Evolutionary conservation across 2,113 vertebrate genomes (phyloP).

Genomic region (Orthonyx spaldingii): DNA sequence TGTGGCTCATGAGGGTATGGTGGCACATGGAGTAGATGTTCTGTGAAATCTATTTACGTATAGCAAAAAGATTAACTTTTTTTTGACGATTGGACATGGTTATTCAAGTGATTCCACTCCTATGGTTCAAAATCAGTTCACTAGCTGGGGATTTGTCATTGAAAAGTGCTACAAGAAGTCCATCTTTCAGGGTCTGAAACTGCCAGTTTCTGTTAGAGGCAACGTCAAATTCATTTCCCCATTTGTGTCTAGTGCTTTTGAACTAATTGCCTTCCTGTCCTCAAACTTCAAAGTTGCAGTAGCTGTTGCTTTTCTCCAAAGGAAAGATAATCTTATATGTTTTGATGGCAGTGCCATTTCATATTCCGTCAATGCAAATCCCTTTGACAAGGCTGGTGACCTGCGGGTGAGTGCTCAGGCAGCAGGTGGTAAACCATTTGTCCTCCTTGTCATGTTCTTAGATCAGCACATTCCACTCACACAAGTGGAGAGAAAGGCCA

Average conservation of each 20-base stretch:
- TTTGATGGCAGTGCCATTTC: slow-evolving; percentile 40
- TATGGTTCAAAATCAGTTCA: neutral
- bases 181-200: neutral
- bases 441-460: neutral
- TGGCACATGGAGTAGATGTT: neutral
- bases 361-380: neutral
- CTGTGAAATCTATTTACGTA: neutral
- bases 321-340: neutral
- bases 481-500: neutral
- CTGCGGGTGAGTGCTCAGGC: neutral
- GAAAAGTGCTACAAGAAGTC: neutral
- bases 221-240: neutral
- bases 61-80: neutral
- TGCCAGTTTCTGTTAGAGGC: neutral
- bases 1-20: neutral
- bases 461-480: neutral
- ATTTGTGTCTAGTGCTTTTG: neutral
- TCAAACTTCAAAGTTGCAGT: neutral
- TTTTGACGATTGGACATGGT: neutral
- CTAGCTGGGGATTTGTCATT: neutral
- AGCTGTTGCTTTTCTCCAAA: slow-evolving; percentile 18
- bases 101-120: neutral
- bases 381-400: slow-evolving; percentile 22
- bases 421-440: slow-evolving; percentile 28
- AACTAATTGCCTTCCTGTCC: slow-evolving; percentile 18